Conservation (phyloP, 2,797 vertebrate genomes). For the Selene dorsalis region DNA sequence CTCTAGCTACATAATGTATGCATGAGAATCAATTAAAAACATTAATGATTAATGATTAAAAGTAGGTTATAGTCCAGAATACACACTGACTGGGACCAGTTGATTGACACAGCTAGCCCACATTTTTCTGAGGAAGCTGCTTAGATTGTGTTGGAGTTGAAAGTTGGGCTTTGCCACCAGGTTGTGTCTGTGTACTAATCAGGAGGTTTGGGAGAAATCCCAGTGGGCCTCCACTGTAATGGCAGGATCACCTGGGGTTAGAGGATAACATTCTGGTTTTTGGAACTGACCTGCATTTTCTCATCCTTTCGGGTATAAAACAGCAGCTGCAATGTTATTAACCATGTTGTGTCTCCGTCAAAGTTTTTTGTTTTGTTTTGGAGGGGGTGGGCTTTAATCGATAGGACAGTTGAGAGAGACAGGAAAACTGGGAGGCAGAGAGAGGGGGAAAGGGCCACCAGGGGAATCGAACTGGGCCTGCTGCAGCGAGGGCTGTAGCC, state of each 20-base stretch:
- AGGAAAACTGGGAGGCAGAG: no score
- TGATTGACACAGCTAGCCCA: neutral
- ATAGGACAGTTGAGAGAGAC: no score
- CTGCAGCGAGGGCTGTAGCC: no score
- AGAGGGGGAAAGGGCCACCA: no score
- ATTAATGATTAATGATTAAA: constrained; percentile 8
- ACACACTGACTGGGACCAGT: no score
- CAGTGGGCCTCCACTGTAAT: neutral
- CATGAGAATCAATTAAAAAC: neutral
- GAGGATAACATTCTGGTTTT: neutral
- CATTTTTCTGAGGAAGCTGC: no score
- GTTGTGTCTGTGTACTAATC: neutral
- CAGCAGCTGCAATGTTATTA: neutral
- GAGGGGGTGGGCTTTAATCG: no score
- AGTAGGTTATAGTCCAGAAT: neutral
- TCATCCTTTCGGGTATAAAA: no score
- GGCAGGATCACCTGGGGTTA: neutral
- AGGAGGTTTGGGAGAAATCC: neutral
- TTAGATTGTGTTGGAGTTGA: neutral
- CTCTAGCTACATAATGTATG: constrained; percentile 7
- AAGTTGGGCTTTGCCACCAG: neutral
- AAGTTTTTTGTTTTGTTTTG: no score
- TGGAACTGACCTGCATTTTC: no score
- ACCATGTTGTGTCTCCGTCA: neutral
- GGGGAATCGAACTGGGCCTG: no score